Conservation (phyloP, 2,888 invertebrate genomes). For the Phania funesta region DNA sequence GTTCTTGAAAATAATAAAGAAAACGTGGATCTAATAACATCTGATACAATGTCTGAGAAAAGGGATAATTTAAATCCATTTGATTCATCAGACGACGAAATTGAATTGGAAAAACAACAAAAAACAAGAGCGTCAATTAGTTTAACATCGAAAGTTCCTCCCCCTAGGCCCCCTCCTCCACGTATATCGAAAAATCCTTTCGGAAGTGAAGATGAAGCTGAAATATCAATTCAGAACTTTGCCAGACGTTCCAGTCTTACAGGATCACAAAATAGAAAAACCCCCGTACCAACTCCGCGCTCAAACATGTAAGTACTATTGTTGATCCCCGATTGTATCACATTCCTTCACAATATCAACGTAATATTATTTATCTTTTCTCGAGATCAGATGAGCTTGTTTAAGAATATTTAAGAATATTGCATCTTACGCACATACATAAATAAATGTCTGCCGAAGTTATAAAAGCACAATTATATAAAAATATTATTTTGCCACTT, state of each 20-base stretch:
- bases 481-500: no score
- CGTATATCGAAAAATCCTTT: conserved; percentile 85
- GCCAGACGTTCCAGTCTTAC: conserved; percentile 69
- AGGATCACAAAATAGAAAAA: conserved; percentile 71
- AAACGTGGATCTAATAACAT: conserved; percentile 50
- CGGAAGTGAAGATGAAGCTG: conserved; percentile 85
- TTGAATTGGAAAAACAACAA: conserved; percentile 73
- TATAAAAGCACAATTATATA: no score
- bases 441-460: no score
- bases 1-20: conserved; percentile 73
- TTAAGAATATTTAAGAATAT: background rate
- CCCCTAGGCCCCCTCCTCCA: conserved; percentile 80
- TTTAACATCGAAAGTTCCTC: conserved; percentile 72
- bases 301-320: conserved; percentile 74
- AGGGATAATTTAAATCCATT: conserved; percentile 83
- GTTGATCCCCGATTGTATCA: background rate
- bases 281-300: conserved; percentile 78
- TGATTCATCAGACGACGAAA: conserved; percentile 85
- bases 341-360: background rate
- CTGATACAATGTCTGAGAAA: conserved; percentile 43
- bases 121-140: conserved; percentile 50
- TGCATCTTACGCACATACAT: no score
- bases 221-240: conserved; percentile 58
- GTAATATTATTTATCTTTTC: background rate
- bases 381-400: conserved; percentile 34